Conservation (phyloP, 2,113 vertebrate genomes). For the Rostratula benghalensis region DNA sequence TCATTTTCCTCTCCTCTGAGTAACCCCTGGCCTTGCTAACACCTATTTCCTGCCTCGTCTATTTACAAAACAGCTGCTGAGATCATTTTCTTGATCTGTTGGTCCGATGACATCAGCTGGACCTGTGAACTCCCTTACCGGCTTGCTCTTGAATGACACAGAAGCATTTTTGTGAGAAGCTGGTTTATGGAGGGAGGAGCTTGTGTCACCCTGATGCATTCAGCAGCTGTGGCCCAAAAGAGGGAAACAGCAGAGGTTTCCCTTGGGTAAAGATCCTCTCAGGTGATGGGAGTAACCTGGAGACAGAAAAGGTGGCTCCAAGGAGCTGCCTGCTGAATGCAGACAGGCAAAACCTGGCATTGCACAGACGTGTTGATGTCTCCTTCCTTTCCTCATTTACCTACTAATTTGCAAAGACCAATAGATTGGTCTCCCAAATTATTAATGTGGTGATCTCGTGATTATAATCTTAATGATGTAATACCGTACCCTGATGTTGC, state of each 20-base stretch:
- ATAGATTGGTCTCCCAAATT: not conserved
- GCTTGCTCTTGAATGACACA: not conserved
- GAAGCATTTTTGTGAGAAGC: not conserved
- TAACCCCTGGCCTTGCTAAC: not conserved
- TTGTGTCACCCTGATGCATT: not conserved
- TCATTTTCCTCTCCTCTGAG: constrained; percentile 12
- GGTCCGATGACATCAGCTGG: not conserved
- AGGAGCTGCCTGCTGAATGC: fast-evolving
- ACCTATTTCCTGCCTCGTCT: not conserved
- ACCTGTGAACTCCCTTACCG: not conserved
- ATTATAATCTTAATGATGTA: not conserved
- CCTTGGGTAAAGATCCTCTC: not conserved
- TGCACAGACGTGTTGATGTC: fast-evolving
- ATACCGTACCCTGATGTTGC: not conserved
- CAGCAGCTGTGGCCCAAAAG: not conserved
- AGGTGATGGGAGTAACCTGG: not conserved
- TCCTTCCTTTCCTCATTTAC: not conserved
- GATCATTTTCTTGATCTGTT: not conserved
- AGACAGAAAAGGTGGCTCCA: not conserved
- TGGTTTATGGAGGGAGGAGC: not conserved
- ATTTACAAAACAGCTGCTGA: not conserved
- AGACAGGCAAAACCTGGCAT: not conserved
- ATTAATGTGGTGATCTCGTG: not conserved
- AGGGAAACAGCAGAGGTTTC: not conserved
- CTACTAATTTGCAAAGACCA: not conserved